Evolutionary conservation across 1,140 invertebrate species (phyloP).

Genomic region (Nymphalis io): DNA sequence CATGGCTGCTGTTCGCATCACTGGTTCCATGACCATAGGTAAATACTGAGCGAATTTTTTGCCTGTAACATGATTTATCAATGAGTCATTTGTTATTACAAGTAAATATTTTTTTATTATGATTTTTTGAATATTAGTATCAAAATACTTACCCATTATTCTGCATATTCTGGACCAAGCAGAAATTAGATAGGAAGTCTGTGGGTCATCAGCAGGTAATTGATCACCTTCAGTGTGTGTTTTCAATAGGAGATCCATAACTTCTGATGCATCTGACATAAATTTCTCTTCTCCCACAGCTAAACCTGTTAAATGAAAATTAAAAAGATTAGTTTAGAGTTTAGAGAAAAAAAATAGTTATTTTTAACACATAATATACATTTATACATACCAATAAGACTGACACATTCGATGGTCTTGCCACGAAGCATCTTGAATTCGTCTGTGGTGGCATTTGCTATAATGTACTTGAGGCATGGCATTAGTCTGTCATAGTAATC

Average conservation of each 20-base stretch:
- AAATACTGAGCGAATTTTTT: slow-evolving; percentile 98
- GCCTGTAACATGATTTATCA: slow-evolving; percentile 69
- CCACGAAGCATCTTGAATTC: slow-evolving; percentile 95
- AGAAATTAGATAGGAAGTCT: slow-evolving; percentile 98
- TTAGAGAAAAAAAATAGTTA: too few relatives aligned
- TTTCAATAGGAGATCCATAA: slow-evolving; percentile 97
- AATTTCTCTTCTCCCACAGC: slow-evolving; percentile 99
- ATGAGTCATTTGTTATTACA: too few relatives aligned
- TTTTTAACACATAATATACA: too few relatives aligned
- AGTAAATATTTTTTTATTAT: too few relatives aligned
- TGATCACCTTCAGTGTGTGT: slow-evolving; percentile 92
- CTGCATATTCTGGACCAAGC: slow-evolving; percentile 99
- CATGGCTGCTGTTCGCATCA: slow-evolving; percentile 96
- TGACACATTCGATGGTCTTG: slow-evolving; percentile 99
- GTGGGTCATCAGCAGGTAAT: slow-evolving; percentile 96
- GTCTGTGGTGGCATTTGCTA: slow-evolving; percentile 93
- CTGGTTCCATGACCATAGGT: slow-evolving; percentile 98
- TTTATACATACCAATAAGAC: slow-evolving; percentile 90
- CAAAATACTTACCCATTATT: slow-evolving; percentile 87
- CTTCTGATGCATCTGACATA: slow-evolving; percentile 94
- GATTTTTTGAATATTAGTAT: too few relatives aligned
- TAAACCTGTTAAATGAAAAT: slow-evolving; percentile 78
- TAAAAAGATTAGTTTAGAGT: too few relatives aligned
- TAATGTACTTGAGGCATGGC: slow-evolving; percentile 98
- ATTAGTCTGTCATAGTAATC: slow-evolving; percentile 92